Evolutionary conservation across 2,888 invertebrate genomes (phyloP).

Genomic region (Drosophila histrio): DNA sequence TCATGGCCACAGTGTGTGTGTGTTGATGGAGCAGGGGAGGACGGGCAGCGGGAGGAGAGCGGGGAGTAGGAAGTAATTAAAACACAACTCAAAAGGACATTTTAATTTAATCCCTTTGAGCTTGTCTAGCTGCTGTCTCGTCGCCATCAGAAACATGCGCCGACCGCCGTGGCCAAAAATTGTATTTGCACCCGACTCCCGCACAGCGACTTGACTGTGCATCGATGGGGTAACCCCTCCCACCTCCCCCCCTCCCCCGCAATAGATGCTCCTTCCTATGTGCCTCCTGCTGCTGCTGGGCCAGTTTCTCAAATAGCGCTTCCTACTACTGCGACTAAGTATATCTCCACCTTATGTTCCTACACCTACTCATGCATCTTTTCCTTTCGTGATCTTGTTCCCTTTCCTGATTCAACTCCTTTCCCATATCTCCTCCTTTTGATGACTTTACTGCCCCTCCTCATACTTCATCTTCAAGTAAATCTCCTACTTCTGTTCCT

Average conservation of each 20-base stretch:
- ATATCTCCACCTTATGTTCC: not conserved
- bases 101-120: conserved; percentile 81
- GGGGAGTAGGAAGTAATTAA: conserved; percentile 73
- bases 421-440: too few species aligned
- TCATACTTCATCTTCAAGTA: not conserved
- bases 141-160: conserved; percentile 78
- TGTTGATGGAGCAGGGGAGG: conserved; percentile 3
- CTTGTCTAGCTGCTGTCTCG: conserved; percentile 81
- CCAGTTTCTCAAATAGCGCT: not conserved
- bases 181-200: conserved; percentile 48
- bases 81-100: conserved; percentile 81
- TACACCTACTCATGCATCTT: too few species aligned
- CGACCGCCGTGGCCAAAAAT: conserved; percentile 56
- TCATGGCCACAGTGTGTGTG: conserved; percentile 48
- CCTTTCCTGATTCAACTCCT: too few species aligned
- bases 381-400: too few species aligned
- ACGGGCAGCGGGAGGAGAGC: not conserved
- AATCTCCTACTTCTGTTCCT: not conserved
- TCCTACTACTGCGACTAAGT: not conserved
- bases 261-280: not conserved
- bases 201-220: conserved; percentile 15
- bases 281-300: not conserved
- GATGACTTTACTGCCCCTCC: too few species aligned
- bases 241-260: not conserved
- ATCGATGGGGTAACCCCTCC: not conserved